Percentiles rank a stretch among this genome's conserved stretches.
Evolutionary conservation across 1,140 invertebrate genomes (phyloP).

Genomic region (Radopholus similis): DNA sequence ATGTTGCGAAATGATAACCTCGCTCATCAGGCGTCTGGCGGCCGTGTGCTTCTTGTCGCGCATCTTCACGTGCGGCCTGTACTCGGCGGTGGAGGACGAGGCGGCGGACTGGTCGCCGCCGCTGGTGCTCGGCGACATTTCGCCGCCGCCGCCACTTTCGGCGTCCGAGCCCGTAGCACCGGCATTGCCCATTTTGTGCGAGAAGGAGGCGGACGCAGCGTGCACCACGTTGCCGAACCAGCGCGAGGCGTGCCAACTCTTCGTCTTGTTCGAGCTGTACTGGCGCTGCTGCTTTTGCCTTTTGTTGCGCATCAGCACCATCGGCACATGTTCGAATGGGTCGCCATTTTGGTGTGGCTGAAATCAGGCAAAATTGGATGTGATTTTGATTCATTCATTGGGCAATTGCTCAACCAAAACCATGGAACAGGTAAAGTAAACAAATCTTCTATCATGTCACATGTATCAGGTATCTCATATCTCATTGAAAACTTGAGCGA

Average conservation of each 20-base stretch:
- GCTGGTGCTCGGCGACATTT: slow-evolving; percentile 55
- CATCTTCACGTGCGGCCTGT: slow-evolving; percentile 59
- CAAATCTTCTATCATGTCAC: no score
- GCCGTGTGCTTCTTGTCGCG: slow-evolving; percentile 47
- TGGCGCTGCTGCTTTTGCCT: slow-evolving; percentile 4
- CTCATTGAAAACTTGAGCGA: no score
- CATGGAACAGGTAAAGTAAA: no score
- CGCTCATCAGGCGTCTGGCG: slow-evolving; percentile 57
- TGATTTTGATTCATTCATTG: no score
- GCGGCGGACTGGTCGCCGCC: slow-evolving; percentile 11
- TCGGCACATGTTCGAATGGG: neutral
- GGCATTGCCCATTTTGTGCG: neutral
- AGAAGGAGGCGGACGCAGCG: neutral
- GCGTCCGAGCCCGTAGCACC: slow-evolving; percentile 59
- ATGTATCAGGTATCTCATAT: no score
- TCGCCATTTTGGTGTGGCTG: neutral
- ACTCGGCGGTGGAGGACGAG: slow-evolving; percentile 3
- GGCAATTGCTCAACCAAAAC: no score
- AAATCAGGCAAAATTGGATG: no score
- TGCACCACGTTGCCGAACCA: slow-evolving; percentile 11
- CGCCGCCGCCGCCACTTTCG: slow-evolving; percentile 61
- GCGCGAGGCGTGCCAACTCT: slow-evolving; percentile 17
- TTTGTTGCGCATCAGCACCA: slow-evolving; percentile 1
- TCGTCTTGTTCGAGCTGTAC: neutral
- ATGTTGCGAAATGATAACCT: slow-evolving; percentile 47